phyloP scores from a whole-genome alignment of 2,888 invertebrate species.

The Sesia apiformis region DNA sequence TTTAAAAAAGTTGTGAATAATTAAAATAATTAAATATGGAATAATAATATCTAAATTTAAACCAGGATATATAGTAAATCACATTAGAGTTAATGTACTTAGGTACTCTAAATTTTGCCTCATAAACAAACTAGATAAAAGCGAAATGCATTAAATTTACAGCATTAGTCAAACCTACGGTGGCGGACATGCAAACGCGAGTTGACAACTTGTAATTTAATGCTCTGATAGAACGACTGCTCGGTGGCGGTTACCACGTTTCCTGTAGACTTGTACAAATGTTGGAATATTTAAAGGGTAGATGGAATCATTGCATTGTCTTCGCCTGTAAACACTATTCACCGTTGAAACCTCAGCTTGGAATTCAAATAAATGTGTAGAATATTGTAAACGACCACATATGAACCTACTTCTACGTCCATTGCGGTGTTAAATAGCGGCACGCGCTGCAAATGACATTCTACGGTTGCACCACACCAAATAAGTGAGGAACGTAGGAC shows the following conservation, averaged over 20 bases:
- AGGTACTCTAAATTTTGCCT: too few relatives aligned
- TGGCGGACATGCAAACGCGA: slow-evolving; percentile 22
- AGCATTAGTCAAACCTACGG: slow-evolving; percentile 21
- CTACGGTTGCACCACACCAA: slow-evolving; percentile 49
- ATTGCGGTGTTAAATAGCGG: slow-evolving; percentile 42
- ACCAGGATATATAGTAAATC: too few relatives aligned
- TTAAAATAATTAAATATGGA: too few relatives aligned
- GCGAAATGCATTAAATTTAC: slow-evolving; percentile 10
- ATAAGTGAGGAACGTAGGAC: slow-evolving; percentile 37
- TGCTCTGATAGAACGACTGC: slow-evolving; percentile 30
- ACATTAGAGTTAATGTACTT: too few relatives aligned
- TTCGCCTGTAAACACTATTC: slow-evolving; percentile 22
- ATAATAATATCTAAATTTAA: too few relatives aligned
- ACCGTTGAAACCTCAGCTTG: slow-evolving; percentile 1
- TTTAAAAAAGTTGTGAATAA: too few relatives aligned
- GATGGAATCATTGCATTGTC: slow-evolving; percentile 34
- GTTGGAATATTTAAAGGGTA: slow-evolving; percentile 25
- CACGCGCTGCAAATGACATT: slow-evolving; percentile 42
- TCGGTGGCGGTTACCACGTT: slow-evolving; percentile 30
- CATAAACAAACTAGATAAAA: too few relatives aligned
- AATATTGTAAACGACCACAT: slow-evolving; percentile 35
- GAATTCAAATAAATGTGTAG: background rate
- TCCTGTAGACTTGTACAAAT: slow-evolving; percentile 21
- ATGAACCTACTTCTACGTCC: slow-evolving; percentile 21
- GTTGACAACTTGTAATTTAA: slow-evolving; percentile 32